Evolutionary conservation across 2,888 invertebrate genomes (phyloP).

Genomic region (Pheosia tremula): DNA sequence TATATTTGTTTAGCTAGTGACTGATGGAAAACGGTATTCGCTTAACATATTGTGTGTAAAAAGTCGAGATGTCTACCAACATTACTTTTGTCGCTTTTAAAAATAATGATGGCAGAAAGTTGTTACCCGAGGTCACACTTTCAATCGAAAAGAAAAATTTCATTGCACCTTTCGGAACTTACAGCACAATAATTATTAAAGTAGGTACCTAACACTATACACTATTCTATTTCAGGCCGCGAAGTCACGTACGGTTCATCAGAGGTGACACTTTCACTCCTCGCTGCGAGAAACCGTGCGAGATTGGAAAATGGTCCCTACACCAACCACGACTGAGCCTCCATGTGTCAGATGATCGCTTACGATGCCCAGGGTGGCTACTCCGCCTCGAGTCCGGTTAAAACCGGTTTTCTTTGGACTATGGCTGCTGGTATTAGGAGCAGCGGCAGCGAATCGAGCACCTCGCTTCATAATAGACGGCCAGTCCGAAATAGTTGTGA

Average conservation of each 20-base stretch:
- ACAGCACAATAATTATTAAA: conserved; percentile 32
- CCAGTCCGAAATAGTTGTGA: conserved; percentile 95
- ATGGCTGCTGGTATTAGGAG: conserved; percentile 52
- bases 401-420: conserved; percentile 54
- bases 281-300: conserved; percentile 74
- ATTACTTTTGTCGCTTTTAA: too few species aligned
- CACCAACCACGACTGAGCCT: conserved; percentile 51
- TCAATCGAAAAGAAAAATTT: background rate
- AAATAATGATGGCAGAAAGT: too few species aligned
- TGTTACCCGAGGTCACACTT: background rate
- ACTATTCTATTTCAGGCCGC: conserved; percentile 63
- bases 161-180: conserved; percentile 46
- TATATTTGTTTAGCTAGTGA: too few species aligned
- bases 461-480: conserved; percentile 95
- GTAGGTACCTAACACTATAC: background rate
- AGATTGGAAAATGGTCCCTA: conserved; percentile 74
- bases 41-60: too few species aligned
- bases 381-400: conserved; percentile 72
- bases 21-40: too few species aligned
- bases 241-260: conserved; percentile 53
- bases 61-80: too few species aligned
- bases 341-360: conserved; percentile 69
- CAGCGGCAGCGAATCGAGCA: conserved; percentile 87
- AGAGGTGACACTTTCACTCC: conserved; percentile 75
- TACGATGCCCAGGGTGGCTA: conserved; percentile 58